phyloP scores from a whole-genome alignment of 2,113 vertebrate species.

The Casuarius casuarius region DNA sequence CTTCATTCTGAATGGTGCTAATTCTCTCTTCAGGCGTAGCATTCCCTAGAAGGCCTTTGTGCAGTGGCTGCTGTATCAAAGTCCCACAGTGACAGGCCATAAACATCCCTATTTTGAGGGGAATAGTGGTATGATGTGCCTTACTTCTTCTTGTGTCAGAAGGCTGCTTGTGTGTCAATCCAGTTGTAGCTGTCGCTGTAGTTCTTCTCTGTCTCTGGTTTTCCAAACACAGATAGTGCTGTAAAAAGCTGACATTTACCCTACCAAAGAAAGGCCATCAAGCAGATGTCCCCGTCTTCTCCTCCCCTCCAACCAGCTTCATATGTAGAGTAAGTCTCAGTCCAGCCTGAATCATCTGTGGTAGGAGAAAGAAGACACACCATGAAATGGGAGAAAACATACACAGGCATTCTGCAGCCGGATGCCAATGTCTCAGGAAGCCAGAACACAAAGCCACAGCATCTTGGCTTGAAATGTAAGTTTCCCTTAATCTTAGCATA shows the following conservation, averaged over 20 bases:
- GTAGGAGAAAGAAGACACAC: neutral
- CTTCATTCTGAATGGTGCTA: neutral
- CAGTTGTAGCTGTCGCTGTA: neutral
- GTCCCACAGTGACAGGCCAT: neutral
- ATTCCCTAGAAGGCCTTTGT: neutral
- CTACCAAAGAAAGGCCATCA: neutral
- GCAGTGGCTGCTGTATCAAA: neutral
- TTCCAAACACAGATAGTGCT: neutral
- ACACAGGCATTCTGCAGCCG: neutral
- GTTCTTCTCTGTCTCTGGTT: fast-evolving
- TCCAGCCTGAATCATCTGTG: neutral
- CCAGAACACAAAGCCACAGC: neutral
- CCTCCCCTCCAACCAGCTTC: neutral
- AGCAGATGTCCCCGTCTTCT: neutral
- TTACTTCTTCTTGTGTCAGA: neutral
- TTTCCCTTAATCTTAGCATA: neutral
- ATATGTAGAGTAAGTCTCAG: neutral
- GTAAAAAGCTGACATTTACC: neutral
- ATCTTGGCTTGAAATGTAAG: neutral
- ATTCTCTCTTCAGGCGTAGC: neutral
- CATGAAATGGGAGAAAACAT: neutral
- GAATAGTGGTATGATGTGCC: neutral
- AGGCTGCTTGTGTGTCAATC: neutral
- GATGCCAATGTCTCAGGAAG: neutral
- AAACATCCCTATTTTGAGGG: neutral